phyloP scores from a whole-genome alignment of 2,888 invertebrate genomes.

The Agrotis ipsilon region DNA sequence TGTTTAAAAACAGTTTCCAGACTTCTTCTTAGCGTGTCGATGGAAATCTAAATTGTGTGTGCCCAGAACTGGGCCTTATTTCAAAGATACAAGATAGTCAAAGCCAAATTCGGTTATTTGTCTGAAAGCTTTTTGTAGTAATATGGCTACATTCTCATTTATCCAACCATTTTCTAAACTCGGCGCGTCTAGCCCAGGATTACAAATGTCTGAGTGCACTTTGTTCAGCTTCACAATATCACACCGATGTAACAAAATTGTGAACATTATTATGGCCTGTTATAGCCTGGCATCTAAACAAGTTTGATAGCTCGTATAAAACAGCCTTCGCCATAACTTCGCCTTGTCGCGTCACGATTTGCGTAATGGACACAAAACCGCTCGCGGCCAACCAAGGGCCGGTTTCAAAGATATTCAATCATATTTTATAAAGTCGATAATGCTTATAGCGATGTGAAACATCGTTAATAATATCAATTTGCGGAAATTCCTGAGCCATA shows the following conservation, averaged over 20 bases:
- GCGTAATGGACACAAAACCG: constrained; percentile 70
- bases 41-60: too few relatives aligned
- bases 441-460: constrained; percentile 57
- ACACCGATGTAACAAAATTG: constrained; percentile 48
- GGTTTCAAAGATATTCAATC: constrained; percentile 69
- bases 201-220: constrained; percentile 27
- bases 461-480: constrained; percentile 53
- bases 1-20: not conserved
- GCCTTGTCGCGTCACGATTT: constrained; percentile 72
- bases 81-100: not conserved
- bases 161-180: constrained; percentile 29
- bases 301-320: constrained; percentile 62
- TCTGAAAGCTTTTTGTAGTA: constrained; percentile 8
- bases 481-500: constrained; percentile 29
- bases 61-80: not conserved
- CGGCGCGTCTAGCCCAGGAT: constrained; percentile 19
- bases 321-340: constrained; percentile 64
- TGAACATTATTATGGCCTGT: constrained; percentile 50
- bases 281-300: constrained; percentile 55
- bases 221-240: constrained; percentile 35
- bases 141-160: constrained; percentile 9
- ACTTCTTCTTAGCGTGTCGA: too few relatives aligned
- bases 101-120: constrained; percentile 4
- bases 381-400: constrained; percentile 65
- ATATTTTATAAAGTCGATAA: constrained; percentile 66